These are phyloP conservation scores for Elmis aenea DNA, from an alignment of 2,888 invertebrate species.

Conservation along the genomic window DNA sequence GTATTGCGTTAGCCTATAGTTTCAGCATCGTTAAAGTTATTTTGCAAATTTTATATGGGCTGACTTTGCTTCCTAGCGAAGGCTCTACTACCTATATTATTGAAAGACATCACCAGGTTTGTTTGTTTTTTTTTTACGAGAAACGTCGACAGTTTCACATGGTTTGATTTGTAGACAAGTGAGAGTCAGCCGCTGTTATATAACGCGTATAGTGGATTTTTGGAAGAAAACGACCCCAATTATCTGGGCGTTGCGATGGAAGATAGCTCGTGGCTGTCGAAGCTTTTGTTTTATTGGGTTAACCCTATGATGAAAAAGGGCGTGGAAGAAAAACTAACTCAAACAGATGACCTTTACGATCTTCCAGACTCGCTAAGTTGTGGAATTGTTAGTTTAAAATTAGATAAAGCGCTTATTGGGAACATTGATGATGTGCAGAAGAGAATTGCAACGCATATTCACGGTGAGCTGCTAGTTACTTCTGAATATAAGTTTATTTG, in stretches of 20 bases:
- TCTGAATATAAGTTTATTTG: no score
- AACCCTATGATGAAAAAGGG: conserved; percentile 80
- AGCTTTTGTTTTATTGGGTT: conserved; percentile 84
- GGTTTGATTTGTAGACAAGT: conserved; percentile 30
- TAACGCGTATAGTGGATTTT: conserved; percentile 57
- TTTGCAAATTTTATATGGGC: conserved; percentile 63
- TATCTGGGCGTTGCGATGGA: conserved; percentile 81
- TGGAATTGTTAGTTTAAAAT: conserved; percentile 55
- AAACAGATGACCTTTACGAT: conserved; percentile 78
- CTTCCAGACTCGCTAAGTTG: conserved; percentile 65
- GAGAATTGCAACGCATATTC: conserved; percentile 26
- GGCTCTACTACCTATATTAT: conserved; percentile 49
- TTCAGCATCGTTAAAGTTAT: conserved; percentile 59
- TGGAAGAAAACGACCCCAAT: conserved; percentile 62
- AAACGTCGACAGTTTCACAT: no score
- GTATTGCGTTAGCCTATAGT: conserved; percentile 48
- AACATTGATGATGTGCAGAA: conserved; percentile 47
- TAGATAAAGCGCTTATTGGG: conserved; percentile 54
- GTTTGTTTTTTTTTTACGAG: no score
- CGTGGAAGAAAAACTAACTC: conserved; percentile 61
- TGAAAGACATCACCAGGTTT: no score
- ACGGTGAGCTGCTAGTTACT: conserved; percentile 10
- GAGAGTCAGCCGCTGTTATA: conserved; percentile 36
- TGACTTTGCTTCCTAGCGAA: conserved; percentile 65
- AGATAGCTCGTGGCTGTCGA: conserved; percentile 62